A percentile compares a stretch with the other conserved stretches of the same genome.
Evolutionary conservation across 2,797 vertebrate genomes (phyloP).

Genomic region (Trematocara caparti): DNA sequence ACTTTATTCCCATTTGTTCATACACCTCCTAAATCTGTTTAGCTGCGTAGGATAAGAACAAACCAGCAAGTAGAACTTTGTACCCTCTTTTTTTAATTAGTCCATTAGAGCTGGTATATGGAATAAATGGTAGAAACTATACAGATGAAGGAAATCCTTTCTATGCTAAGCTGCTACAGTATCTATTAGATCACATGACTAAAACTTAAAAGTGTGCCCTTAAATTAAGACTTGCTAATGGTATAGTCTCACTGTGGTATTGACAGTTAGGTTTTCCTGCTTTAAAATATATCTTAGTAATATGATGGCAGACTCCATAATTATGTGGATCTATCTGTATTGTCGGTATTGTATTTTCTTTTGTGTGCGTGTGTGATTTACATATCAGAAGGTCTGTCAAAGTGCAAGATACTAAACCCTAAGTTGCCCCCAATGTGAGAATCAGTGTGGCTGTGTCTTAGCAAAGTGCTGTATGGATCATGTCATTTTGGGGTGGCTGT

Average conservation of each 20-base stretch:
- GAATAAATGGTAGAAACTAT: background rate
- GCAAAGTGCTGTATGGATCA: background rate
- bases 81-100: background rate
- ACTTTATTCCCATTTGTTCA: slow-evolving; percentile 16
- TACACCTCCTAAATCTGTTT: slow-evolving; percentile 12
- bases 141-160: background rate
- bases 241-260: background rate
- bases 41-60: background rate
- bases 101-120: background rate
- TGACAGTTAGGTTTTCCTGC: background rate
- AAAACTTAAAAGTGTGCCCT: background rate
- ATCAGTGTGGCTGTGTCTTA: background rate
- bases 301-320: background rate
- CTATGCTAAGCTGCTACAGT: background rate
- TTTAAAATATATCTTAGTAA: background rate
- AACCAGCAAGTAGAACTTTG: background rate
- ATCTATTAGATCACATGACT: background rate
- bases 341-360: background rate
- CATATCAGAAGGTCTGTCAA: background rate
- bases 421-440: no score
- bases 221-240: background rate
- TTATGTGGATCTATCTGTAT: background rate
- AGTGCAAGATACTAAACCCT: background rate
- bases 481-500: background rate
- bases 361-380: background rate